These are phyloP conservation scores for Tetrao urogallus DNA, from an alignment of 2,113 vertebrate genomes.

Conservation along the genomic window DNA sequence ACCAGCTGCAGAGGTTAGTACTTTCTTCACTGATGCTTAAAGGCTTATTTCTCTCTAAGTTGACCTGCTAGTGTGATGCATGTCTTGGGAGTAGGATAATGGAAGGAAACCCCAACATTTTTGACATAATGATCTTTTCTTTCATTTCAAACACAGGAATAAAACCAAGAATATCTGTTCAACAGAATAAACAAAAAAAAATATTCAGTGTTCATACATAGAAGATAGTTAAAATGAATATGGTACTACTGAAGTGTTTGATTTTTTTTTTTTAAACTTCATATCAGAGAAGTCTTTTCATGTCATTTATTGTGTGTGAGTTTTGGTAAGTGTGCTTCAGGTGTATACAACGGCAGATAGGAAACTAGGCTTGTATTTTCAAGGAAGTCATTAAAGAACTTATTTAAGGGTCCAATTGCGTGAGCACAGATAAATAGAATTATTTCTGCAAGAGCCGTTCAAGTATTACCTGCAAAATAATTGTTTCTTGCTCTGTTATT, in stretches of 20 bases:
- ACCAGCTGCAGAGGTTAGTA: neutral
- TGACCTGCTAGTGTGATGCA: neutral
- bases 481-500: neutral
- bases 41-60: neutral
- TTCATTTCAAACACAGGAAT: neutral
- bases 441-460: neutral
- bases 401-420: neutral
- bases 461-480: neutral
- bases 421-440: neutral
- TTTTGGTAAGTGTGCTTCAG: neutral
- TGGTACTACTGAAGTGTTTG: neutral
- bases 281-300: neutral
- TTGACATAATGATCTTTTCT: neutral
- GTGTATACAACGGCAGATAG: neutral
- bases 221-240: conserved; percentile 4
- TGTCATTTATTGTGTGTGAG: neutral
- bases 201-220: neutral
- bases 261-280: neutral
- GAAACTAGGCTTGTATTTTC: neutral
- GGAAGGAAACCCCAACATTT: neutral
- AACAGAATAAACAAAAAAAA: neutral
- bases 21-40: neutral
- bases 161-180: neutral
- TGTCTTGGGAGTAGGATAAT: neutral
- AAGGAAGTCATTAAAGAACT: neutral